Conservation (phyloP, 2,797 vertebrate species). For the Spatula clypeata region DNA sequence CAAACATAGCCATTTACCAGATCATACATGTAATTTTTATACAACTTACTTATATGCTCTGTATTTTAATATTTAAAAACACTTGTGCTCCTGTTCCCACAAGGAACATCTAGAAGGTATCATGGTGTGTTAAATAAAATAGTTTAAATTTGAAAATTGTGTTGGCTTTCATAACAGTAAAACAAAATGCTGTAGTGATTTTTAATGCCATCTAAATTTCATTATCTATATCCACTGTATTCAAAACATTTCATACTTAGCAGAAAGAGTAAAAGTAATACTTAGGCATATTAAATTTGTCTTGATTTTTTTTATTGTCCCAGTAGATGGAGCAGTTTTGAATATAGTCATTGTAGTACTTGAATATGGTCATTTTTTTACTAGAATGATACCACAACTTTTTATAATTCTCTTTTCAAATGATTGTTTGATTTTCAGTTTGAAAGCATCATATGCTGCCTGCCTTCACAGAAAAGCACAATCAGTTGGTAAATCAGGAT, state of each 20-base stretch:
- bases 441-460: slow-evolving; percentile 26
- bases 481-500: slow-evolving; percentile 54
- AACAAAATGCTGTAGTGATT: background rate
- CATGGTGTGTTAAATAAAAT: background rate
- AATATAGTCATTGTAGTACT: slow-evolving; percentile 42
- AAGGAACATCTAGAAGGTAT: background rate
- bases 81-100: background rate
- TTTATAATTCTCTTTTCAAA: background rate
- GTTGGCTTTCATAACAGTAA: background rate
- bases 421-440: slow-evolving; percentile 44
- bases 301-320: slow-evolving; percentile 4
- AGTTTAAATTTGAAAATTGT: background rate
- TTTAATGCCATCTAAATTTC: background rate
- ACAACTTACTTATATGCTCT: background rate
- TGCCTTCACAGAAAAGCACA: slow-evolving; percentile 24
- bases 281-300: background rate
- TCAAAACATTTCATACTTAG: background rate
- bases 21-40: background rate
- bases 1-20: background rate
- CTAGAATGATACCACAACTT: background rate
- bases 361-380: slow-evolving; percentile 23
- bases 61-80: background rate
- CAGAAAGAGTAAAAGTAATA: background rate
- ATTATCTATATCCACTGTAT: background rate
- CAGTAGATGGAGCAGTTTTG: slow-evolving; percentile 76